Conservation (phyloP, 30 jellyfish, hydroid and myxozoan species). For the Aurelia sp. region DNA sequence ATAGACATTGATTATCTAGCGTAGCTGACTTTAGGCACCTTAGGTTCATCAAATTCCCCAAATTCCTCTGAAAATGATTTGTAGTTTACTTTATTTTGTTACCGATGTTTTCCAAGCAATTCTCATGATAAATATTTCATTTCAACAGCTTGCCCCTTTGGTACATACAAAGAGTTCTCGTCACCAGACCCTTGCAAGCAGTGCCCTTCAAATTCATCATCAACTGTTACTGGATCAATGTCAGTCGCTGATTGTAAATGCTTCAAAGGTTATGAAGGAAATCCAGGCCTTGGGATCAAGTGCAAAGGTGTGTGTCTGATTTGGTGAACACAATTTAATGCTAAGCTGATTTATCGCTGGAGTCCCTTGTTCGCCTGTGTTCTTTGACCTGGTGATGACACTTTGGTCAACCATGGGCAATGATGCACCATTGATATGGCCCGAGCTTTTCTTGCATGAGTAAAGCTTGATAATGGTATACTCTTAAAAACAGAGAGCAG, state of each 20-base stretch:
- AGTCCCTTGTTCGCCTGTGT: no score
- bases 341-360: no score
- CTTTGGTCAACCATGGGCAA: no score
- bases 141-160: conserved; percentile 82
- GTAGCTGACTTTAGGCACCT: conserved; percentile 71
- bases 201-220: conserved; percentile 84
- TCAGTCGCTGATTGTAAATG: conserved; percentile 80
- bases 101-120: no score
- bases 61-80: no score
- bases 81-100: no score
- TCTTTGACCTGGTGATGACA: no score
- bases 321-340: no score
- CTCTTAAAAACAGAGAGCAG: no score
- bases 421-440: no score
- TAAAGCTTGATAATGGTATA: no score
- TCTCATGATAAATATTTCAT: neutral
- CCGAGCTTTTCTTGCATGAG: no score
- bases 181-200: conserved; percentile 98
- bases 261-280: conserved; percentile 87
- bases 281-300: conserved; percentile 86
- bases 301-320: conserved; percentile 63
- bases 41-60: neutral
- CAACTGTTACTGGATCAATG: conserved; percentile 70
- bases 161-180: conserved; percentile 84
- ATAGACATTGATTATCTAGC: conserved; percentile 70